A percentile compares a stretch with the other conserved stretches of the same genome.
Conservation (phyloP, 2,797 vertebrate species). For the Octomys mimax region DNA sequence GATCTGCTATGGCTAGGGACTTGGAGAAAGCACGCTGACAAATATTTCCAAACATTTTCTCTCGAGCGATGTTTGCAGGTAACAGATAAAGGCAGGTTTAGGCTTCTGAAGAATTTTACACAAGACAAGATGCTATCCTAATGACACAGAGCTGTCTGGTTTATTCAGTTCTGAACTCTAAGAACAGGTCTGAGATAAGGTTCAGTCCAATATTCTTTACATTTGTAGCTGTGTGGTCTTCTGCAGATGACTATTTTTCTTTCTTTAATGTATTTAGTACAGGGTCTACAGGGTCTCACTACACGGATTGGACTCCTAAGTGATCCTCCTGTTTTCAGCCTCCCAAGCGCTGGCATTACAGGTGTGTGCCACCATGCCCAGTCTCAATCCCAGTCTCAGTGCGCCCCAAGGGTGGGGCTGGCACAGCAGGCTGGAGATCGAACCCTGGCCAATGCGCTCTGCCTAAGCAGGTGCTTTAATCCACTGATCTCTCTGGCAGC, state of each 20-base stretch:
- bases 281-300: too few species aligned
- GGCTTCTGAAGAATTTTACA: neutral
- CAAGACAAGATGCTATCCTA: conserved; percentile 31
- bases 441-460: too few species aligned
- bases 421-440: too few species aligned
- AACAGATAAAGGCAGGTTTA: neutral
- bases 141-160: neutral
- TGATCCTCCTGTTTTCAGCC: too few species aligned
- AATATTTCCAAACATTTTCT: conserved; percentile 37
- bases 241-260: neutral
- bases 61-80: conserved; percentile 27
- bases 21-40: neutral
- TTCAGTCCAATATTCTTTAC: conserved; percentile 12
- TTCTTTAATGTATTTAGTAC: too few species aligned
- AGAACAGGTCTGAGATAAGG: conserved; percentile 53
- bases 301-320: too few species aligned
- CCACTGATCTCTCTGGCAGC: too few species aligned
- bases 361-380: too few species aligned
- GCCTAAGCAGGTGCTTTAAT: too few species aligned
- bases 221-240: conserved; percentile 35
- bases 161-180: conserved; percentile 40
- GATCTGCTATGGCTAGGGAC: conserved; percentile 34
- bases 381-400: too few species aligned
- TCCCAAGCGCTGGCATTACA: too few species aligned
- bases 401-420: too few species aligned